Evolutionary conservation across 2,113 vertebrate species (phyloP).

Genomic region (Pipra filicauda): DNA sequence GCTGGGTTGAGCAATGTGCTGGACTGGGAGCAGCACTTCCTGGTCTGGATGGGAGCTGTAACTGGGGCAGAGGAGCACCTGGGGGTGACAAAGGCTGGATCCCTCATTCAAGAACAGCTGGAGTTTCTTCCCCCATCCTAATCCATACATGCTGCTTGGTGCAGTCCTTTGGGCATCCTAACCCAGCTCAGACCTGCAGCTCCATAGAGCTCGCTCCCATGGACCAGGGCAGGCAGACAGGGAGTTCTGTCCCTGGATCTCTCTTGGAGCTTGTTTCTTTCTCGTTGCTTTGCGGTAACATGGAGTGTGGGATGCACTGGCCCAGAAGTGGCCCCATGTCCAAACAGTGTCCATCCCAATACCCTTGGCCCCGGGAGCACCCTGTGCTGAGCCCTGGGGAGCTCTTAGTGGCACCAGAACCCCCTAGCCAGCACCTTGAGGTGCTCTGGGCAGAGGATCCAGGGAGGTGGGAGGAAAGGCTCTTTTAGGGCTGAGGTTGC

Average conservation of each 20-base stretch:
- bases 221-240: neutral
- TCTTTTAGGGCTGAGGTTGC: neutral
- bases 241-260: neutral
- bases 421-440: no score
- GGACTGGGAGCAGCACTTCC: neutral
- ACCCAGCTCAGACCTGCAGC: neutral
- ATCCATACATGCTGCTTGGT: neutral
- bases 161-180: neutral
- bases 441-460: neutral
- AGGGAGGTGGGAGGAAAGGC: neutral
- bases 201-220: fast-evolving
- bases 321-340: neutral
- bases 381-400: neutral
- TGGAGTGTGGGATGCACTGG: neutral
- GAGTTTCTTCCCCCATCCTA: neutral
- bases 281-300: neutral
- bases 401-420: neutral
- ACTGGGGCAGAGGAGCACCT: neutral
- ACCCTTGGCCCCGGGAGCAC: neutral
- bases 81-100: neutral
- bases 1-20: neutral
- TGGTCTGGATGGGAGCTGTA: neutral
- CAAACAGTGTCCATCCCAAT: neutral
- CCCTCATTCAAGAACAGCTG: neutral
- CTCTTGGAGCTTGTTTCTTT: neutral